Percentiles rank a stretch among this genome's conserved stretches.
Conservation (phyloP, 1,140 invertebrate species). For the Drosophila seguyi region DNA sequence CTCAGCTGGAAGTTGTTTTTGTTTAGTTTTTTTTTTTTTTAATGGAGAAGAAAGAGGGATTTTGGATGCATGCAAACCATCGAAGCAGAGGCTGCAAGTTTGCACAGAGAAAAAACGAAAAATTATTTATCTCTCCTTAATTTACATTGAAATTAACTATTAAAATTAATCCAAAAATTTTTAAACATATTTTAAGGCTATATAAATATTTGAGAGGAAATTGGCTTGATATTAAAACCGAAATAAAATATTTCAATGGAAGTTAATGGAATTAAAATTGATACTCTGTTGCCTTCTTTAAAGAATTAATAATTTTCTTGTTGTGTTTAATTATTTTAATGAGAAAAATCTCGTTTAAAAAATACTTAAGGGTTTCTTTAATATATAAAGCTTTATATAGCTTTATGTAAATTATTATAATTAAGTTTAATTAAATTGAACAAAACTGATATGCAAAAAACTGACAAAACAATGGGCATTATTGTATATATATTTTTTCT, state of each 20-base stretch:
- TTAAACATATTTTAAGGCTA: background rate
- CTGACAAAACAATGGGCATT: background rate
- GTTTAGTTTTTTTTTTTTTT: constrained; percentile 1
- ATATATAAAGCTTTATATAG: background rate
- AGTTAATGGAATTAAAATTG: background rate
- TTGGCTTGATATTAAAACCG: background rate
- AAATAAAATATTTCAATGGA: background rate
- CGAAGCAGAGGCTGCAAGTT: background rate
- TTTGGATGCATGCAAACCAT: constrained; percentile 5
- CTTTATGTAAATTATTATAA: background rate
- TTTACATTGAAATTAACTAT: background rate
- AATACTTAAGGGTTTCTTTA: background rate
- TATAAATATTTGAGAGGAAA: background rate
- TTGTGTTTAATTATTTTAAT: background rate
- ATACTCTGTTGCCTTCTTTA: no score
- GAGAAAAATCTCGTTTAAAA: background rate
- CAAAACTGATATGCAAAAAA: constrained; percentile 5
- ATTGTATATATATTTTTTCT: background rate
- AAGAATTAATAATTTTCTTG: no score
- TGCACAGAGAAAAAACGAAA: background rate
- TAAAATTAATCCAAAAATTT: background rate
- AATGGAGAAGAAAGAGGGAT: background rate
- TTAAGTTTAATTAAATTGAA: constrained; percentile 1
- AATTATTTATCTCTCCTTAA: no score
- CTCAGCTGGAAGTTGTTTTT: constrained; percentile 3